Conservation (phyloP, 1,140 invertebrate genomes). For the Sinonovacula constricta region DNA sequence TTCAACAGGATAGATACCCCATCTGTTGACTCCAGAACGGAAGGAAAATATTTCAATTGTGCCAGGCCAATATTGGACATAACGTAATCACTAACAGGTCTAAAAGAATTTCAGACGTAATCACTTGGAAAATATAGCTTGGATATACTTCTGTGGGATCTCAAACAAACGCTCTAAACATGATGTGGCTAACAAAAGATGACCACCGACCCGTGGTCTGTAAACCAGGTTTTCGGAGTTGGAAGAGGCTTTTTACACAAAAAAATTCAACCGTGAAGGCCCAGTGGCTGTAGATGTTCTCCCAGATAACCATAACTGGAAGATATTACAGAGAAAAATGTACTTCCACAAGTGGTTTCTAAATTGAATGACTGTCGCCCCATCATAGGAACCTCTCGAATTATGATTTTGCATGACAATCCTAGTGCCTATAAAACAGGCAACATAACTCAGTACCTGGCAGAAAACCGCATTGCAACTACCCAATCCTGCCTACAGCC, state of each 20-base stretch:
- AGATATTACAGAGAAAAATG: slow-evolving; percentile 12
- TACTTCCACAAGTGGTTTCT: too few species aligned
- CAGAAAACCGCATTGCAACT: slow-evolving; percentile 6
- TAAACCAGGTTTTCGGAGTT: slow-evolving; percentile 1
- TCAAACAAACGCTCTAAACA: too few species aligned
- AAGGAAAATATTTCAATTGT: too few species aligned
- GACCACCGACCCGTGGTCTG: neutral
- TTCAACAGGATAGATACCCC: neutral
- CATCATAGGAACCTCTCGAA: slow-evolving; percentile 7
- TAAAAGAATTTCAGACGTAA: too few species aligned
- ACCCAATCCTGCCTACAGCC: slow-evolving; percentile 2
- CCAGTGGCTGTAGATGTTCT: slow-evolving; percentile 11
- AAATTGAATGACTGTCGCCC: slow-evolving; percentile 7
- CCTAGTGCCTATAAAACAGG: slow-evolving; percentile 14
- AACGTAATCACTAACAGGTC: too few species aligned
- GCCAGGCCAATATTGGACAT: too few species aligned
- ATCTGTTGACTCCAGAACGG: too few species aligned
- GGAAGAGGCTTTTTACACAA: slow-evolving; percentile 14
- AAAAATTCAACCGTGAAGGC: neutral
- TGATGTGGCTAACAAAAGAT: too few species aligned
- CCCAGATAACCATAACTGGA: slow-evolving; percentile 10
- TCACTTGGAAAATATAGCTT: too few species aligned
- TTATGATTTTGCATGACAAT: slow-evolving; percentile 6
- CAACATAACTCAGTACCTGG: neutral
- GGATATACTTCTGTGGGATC: too few species aligned